Evolutionary conservation across 2,797 vertebrate genomes (phyloP).

Genomic region (Ataeniobius toweri): DNA sequence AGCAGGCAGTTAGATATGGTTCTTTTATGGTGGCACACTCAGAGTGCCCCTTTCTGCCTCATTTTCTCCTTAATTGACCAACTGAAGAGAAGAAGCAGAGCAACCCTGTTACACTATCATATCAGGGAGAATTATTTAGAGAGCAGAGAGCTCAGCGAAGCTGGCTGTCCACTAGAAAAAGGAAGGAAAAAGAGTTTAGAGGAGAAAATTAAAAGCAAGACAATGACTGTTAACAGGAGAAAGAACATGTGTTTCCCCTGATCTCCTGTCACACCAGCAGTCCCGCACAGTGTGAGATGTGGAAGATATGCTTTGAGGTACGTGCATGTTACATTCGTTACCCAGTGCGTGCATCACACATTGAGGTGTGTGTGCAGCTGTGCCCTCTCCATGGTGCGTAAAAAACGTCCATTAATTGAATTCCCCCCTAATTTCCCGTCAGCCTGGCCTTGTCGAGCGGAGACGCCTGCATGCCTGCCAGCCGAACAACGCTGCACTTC

Average conservation of each 20-base stretch:
- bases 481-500: constrained; percentile 89
- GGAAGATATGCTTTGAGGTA: constrained; percentile 67
- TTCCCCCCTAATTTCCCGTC: constrained; percentile 93
- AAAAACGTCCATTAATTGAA: constrained; percentile 98
- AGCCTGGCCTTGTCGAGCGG: constrained; percentile 78
- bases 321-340: constrained; percentile 37
- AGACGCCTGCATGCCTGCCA: constrained; percentile 73
- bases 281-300: constrained; percentile 79
- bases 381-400: constrained; percentile 93
- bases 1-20: constrained; percentile 57
- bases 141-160: constrained; percentile 32
- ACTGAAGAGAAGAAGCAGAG: constrained; percentile 59
- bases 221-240: constrained; percentile 14
- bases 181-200: constrained; percentile 32
- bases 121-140: constrained; percentile 34
- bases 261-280: constrained; percentile 43
- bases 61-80: constrained; percentile 77
- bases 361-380: constrained; percentile 57
- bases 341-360: constrained; percentile 43
- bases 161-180: constrained; percentile 4
- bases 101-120: constrained; percentile 40
- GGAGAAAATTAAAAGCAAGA: constrained; percentile 32
- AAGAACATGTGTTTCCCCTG: constrained; percentile 53
- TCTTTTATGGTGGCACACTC: constrained; percentile 69
- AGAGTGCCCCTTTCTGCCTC: constrained; percentile 66